Percentiles rank a stretch among this genome's conserved stretches.
phyloP scores from a whole-genome alignment of 2,113 vertebrate species.

The Gobius niger region DNA sequence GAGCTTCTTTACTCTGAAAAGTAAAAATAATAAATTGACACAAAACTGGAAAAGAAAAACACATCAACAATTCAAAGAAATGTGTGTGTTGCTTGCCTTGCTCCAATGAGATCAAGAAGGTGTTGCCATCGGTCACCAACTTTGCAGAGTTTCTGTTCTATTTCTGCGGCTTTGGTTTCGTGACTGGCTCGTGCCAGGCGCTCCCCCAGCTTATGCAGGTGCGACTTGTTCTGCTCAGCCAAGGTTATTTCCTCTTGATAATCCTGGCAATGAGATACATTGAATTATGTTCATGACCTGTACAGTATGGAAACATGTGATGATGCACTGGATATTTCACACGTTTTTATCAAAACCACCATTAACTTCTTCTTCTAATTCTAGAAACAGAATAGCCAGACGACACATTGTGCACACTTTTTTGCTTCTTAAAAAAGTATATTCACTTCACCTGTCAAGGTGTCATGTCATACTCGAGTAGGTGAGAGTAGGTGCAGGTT shows the following conservation, averaged over 20 bases:
- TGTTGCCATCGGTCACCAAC: conserved; percentile 95
- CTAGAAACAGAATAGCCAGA: too few relatives aligned
- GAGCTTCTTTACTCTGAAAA: conserved; percentile 89
- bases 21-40: background rate
- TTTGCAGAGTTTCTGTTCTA: conserved; percentile 90
- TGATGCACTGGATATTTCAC: too few relatives aligned
- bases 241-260: conserved; percentile 93
- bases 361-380: too few relatives aligned
- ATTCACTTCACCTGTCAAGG: background rate
- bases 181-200: conserved; percentile 89
- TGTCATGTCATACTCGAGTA: background rate
- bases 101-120: conserved; percentile 91
- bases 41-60: background rate
- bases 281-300: too few relatives aligned
- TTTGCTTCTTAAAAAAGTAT: too few relatives aligned
- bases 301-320: too few relatives aligned
- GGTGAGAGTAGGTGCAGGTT: background rate
- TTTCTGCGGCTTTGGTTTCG: conserved; percentile 89
- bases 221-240: conserved; percentile 87
- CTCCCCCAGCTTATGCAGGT: conserved; percentile 91
- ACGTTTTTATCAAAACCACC: too few relatives aligned
- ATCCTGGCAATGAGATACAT: conserved; percentile 75
- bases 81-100: conserved; percentile 79
- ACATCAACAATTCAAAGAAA: background rate
- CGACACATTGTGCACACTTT: too few relatives aligned